These are phyloP conservation scores for Coregonus sp. DNA, from an alignment of 2,797 vertebrate genomes.

Conservation along the genomic window DNA sequence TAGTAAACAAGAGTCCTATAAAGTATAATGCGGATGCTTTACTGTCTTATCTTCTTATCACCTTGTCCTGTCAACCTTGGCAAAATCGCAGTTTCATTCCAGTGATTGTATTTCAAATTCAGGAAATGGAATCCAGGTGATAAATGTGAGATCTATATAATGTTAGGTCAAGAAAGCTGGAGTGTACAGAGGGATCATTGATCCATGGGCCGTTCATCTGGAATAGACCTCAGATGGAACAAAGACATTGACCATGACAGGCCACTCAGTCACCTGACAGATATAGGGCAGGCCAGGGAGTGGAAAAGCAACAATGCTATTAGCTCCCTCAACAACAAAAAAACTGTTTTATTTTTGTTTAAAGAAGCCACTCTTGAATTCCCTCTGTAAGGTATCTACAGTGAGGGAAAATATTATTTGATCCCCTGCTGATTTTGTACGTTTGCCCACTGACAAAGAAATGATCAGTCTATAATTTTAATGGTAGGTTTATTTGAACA, in stretches of 20 bases:
- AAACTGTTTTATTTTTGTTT: too few relatives aligned
- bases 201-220: slow-evolving; percentile 16
- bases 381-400: too few relatives aligned
- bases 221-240: slow-evolving; percentile 11
- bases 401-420: too few relatives aligned
- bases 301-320: not conserved
- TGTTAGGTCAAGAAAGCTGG: slow-evolving; percentile 3
- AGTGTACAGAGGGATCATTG: slow-evolving; percentile 13
- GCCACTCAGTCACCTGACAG: slow-evolving; percentile 3
- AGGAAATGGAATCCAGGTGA: slow-evolving; percentile 25
- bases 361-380: too few relatives aligned
- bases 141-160: slow-evolving; percentile 22
- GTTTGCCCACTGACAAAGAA: too few relatives aligned
- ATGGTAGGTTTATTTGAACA: too few relatives aligned
- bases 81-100: slow-evolving; percentile 10
- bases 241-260: not conserved
- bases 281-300: not conserved
- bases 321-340: too few relatives aligned
- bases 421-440: too few relatives aligned
- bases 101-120: slow-evolving; percentile 12
- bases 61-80: slow-evolving; percentile 2
- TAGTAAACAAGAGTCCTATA: not conserved
- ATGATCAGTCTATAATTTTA: too few relatives aligned
- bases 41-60: slow-evolving; percentile 7
- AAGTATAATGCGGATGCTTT: not conserved